Evolutionary conservation across 2,797 vertebrate genomes (phyloP).

Genomic region (Lepidocolaptes lacrymiger): DNA sequence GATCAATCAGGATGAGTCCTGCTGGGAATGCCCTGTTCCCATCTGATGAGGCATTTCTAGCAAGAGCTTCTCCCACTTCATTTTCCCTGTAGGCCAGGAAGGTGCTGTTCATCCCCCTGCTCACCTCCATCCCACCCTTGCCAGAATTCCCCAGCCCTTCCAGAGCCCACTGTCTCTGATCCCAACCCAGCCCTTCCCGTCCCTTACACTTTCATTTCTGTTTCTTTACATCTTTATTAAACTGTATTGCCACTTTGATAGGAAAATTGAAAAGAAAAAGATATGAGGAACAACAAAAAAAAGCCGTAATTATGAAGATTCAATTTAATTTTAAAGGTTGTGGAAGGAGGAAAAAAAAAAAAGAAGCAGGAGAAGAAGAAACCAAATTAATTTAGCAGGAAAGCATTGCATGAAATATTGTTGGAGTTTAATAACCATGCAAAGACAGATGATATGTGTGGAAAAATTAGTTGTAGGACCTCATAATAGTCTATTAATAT

Average conservation of each 20-base stretch:
- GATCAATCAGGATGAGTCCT: not conserved
- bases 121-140: slow-evolving; percentile 36
- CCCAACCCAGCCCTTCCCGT: slow-evolving; percentile 71
- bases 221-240: slow-evolving; percentile 85
- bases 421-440: slow-evolving; percentile 86
- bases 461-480: slow-evolving; percentile 87
- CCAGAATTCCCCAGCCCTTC: slow-evolving; percentile 48
- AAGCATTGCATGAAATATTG: slow-evolving; percentile 87
- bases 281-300: slow-evolving; percentile 81
- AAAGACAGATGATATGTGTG: slow-evolving; percentile 85
- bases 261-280: slow-evolving; percentile 82
- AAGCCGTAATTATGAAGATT: slow-evolving; percentile 84
- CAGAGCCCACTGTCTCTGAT: slow-evolving; percentile 31
- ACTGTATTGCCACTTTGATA: slow-evolving; percentile 80
- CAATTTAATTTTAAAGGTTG: slow-evolving; percentile 83
- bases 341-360: slow-evolving; percentile 76
- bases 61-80: not conserved
- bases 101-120: not conserved
- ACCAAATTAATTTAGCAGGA: slow-evolving; percentile 83
- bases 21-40: not conserved
- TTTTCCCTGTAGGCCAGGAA: not conserved
- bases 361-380: slow-evolving; percentile 81
- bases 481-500: slow-evolving; percentile 87
- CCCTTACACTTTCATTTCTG: slow-evolving; percentile 77
- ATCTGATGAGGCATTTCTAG: not conserved